A percentile compares a stretch with the other conserved stretches of the same genome.
These are phyloP conservation scores for Torymus auratus DNA, from an alignment of 2,888 invertebrate genomes.

Conservation along the genomic window DNA sequence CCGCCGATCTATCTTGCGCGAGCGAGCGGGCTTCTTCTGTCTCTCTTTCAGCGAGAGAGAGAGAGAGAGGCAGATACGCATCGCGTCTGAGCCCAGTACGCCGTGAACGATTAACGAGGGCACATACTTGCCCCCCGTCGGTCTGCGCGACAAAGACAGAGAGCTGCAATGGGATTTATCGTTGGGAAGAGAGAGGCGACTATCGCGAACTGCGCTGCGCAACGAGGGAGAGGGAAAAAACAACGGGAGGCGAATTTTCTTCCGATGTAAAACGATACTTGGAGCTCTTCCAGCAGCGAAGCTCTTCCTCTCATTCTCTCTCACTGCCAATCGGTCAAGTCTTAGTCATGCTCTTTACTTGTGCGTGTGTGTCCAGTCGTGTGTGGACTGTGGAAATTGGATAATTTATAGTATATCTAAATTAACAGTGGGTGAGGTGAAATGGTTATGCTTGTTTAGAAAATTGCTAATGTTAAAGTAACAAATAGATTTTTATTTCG, in stretches of 20 bases:
- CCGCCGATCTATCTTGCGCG: constrained; percentile 32
- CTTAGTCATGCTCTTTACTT: no score
- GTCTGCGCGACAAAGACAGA: constrained; percentile 22
- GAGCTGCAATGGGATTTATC: constrained; percentile 28
- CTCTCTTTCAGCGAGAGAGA: constrained; percentile 17
- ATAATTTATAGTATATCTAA: no score
- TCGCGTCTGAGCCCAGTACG: constrained; percentile 64
- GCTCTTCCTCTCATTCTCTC: no score
- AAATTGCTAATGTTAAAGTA: not conserved
- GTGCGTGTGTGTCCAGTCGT: no score
- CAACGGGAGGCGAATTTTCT: not conserved
- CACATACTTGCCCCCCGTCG: constrained; percentile 17
- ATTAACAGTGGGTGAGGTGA: not conserved
- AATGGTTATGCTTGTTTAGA: not conserved
- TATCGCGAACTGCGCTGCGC: no score
- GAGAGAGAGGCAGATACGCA: constrained; percentile 63
- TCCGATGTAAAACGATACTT: not conserved
- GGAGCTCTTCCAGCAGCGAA: not conserved
- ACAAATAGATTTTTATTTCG: constrained; percentile 1
- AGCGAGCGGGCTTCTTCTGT: constrained; percentile 9
- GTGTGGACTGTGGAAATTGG: no score
- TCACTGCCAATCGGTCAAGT: no score
- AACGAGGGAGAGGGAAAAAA: no score
- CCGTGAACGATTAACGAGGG: constrained; percentile 69
- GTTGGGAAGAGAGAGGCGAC: constrained; percentile 19